Evolutionary conservation across 1,140 invertebrate species (phyloP), one percentile per base, ranked within the genome.

Genomic region (Musca vetustissima): DNA sequence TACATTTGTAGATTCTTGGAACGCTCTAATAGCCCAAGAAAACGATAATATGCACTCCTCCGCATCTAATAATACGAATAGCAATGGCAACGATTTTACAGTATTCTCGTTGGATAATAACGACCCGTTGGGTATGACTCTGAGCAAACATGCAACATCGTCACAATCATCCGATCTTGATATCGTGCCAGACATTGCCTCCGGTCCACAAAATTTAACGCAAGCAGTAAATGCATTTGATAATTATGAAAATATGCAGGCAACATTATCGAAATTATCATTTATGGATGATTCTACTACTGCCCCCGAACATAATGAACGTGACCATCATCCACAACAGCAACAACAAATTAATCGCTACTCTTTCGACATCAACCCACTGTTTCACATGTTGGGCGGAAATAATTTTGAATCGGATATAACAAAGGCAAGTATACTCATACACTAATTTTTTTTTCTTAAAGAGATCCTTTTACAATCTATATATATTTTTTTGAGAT

Each of bases 41-140:
- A 72, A 32, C 48, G 66, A 4, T 53, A 69, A 52, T 68, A 65
- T 66, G 69, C 36, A 61, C 57, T 71, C 72, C 57, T 28, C 8
- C 28, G n/a, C n/a, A 48, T 52, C 67, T 49, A 21, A 64, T 66
- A 53, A 69, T 24, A 25, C 25, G 17, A 70, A 53, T 47, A 21
- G 7, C 17, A 24, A 43, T 50, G 47, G 24, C n/a, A 47, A 61
- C 19, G 50, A 64, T 49, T 70, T 61, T 25, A 61, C 69, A 67
- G 64, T 67, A 64, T 70, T 67, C 21, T 57, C 65, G 32, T 49
- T 64, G 48, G 52, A 70, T 36, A 67, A 57, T 32, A 57, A 67
- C 25, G 49, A 67, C 28, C 47, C 57, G 17, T 47, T 66, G 24
- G 64, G 48, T 61, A 28, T 64, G 14, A 36, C 48, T n/a, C 22